Percentiles rank a stretch among this genome's conserved stretches.
phyloP scores from a whole-genome alignment of 2,888 invertebrate genomes.

The Temnothorax unifasciatus region DNA sequence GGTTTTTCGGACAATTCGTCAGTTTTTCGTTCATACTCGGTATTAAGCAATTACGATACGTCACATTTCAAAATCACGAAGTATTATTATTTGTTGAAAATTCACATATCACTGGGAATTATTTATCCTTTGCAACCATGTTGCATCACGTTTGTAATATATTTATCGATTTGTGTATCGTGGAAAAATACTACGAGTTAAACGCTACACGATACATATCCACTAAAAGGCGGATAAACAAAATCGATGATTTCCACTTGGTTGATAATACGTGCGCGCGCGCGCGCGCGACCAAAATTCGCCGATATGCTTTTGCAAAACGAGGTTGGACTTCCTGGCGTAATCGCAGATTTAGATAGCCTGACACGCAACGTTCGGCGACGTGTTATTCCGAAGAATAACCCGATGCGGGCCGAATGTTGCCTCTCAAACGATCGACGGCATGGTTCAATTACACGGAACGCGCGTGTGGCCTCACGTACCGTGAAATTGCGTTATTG shows the following conservation, averaged over 20 bases:
- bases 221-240: background rate
- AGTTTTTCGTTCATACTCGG: background rate
- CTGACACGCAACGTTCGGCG: slow-evolving; percentile 69
- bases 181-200: background rate
- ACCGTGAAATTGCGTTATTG: slow-evolving; percentile 53
- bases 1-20: background rate
- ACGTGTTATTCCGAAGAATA: slow-evolving; percentile 62
- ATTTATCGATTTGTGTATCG: slow-evolving; percentile 7
- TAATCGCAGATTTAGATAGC: slow-evolving; percentile 50
- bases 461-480: slow-evolving; percentile 16
- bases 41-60: slow-evolving; percentile 13
- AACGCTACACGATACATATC: background rate
- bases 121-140: background rate
- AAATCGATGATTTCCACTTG: slow-evolving; percentile 18
- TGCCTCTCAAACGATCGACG: slow-evolving; percentile 53
- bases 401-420: slow-evolving; percentile 53
- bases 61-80: background rate
- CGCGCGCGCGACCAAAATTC: background rate
- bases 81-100: background rate
- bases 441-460: slow-evolving; percentile 70
- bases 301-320: background rate
- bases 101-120: background rate
- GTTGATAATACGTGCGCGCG: background rate
- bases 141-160: background rate
- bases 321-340: background rate